Percentiles rank a stretch among this genome's conserved stretches.
phyloP scores from a whole-genome alignment of 2,797 vertebrate species.

The Cyprinella venusta region DNA sequence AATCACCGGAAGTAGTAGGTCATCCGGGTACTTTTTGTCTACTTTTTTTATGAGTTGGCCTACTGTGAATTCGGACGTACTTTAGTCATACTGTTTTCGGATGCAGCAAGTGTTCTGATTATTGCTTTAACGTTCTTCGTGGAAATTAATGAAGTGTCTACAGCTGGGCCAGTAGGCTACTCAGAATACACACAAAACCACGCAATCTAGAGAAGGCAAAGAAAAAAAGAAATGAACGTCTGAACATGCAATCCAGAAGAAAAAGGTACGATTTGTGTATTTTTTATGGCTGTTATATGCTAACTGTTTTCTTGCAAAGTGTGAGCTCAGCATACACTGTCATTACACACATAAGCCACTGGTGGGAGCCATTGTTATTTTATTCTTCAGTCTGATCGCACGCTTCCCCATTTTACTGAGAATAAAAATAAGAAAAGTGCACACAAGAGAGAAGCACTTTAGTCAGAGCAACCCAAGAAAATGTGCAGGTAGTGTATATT shows the following conservation, averaged over 20 bases:
- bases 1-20: no score
- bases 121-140: background rate
- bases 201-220: conserved; percentile 82
- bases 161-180: conserved; percentile 74
- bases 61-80: no score
- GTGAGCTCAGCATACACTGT: background rate
- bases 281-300: no score
- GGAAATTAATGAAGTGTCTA: background rate
- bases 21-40: no score
- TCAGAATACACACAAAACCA: conserved; percentile 89
- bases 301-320: background rate
- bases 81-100: no score
- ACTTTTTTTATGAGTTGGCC: no score
- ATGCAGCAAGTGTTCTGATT: background rate
- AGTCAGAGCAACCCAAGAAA: conserved; percentile 34
- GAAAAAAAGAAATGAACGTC: conserved; percentile 79
- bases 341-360: conserved; percentile 52
- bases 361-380: conserved; percentile 60
- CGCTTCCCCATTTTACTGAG: background rate
- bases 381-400: background rate
- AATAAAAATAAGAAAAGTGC: conserved; percentile 21
- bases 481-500: background rate
- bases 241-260: conserved; percentile 82
- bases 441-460: conserved; percentile 51
- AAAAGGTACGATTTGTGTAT: conserved; percentile 69